Evolutionary conservation across 2,113 vertebrate species (phyloP).

Genomic region (Tetrax tetrax): DNA sequence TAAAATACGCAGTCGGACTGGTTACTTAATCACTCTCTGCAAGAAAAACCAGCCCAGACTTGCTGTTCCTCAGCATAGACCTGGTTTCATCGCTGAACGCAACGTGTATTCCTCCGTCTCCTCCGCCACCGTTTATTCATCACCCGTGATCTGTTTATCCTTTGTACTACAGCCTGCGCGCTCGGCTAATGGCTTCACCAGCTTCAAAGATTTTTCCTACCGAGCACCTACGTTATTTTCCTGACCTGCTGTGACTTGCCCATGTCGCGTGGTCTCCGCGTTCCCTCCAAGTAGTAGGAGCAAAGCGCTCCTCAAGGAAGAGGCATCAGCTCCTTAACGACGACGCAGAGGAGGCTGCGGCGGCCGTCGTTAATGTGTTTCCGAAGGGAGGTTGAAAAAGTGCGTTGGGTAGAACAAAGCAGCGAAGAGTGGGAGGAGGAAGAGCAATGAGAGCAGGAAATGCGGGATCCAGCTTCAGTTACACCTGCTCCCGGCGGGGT

Average conservation of each 20-base stretch:
- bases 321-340: not conserved
- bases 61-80: not conserved
- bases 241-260: conserved; percentile 16
- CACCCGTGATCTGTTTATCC: conserved; percentile 7
- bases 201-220: conserved; percentile 17
- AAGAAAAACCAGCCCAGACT: not conserved
- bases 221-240: not conserved
- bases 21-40: conserved; percentile 1
- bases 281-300: not conserved
- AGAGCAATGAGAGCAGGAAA: not conserved
- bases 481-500: not conserved
- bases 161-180: not conserved
- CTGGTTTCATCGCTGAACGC: not conserved
- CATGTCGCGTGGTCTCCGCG: not conserved
- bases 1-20: not conserved
- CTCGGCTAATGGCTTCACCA: conserved; percentile 22
- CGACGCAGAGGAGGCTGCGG: not conserved
- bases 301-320: not conserved
- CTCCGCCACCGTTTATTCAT: not conserved
- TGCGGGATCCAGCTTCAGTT: not conserved
- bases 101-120: not conserved
- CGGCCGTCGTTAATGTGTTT: not conserved
- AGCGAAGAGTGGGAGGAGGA: not conserved
- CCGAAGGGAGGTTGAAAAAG: not conserved
- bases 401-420: not conserved